Base-by-base conservation (phyloP, 2,888 invertebrate genomes). In the Dasypogon diadema region DNA sequence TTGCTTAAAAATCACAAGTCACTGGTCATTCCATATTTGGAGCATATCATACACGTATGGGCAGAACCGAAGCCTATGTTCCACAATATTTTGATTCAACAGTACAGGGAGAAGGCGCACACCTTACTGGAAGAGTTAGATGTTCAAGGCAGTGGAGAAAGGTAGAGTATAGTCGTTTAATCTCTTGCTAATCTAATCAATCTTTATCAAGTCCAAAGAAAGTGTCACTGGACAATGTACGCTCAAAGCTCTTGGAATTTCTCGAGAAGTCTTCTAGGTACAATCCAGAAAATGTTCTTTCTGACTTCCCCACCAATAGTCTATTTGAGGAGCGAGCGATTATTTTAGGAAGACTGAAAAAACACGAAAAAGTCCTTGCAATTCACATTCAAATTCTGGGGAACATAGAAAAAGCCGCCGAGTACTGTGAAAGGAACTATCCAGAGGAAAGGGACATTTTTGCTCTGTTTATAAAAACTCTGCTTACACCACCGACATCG, bases 241-340 rank as follows among this genome's bases (percentile, higher is more conserved):
- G 88, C 68, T 81, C 85, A 2, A 90, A 90, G 80, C 87, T 99
- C 74, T 85, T 95, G 16, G 88, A 91, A 51, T 96, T 98, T 85
- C 87, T 98, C 37, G 91, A 94, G 80, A 91, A 90, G 78, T 98
- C 98, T 0, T 86, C 88, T 8, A 87, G 91, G 83, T 98, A 97
- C 82, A 92, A 92, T 0, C 93, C 97, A 0, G 97, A 98, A 84
- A 91, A 92, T 60, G 93, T 97, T 1, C 87, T 98, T 22, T 88
- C 93, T 21, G 93, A 95, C 82, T 96, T 98, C 80, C 97, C 97
- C 0, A 90, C 90, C 51, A 92, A 97, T 81, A 89, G 90, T 76
- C 87, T 99, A 81, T 92, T 94, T 82, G 97, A 98, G 84, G 99
- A 99, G 85, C 89, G 97, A 77, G 98, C 99, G 0, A 89, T 99